Evolutionary conservation across 1,140 invertebrate genomes (phyloP).

Genomic region (Conus betulinus): DNA sequence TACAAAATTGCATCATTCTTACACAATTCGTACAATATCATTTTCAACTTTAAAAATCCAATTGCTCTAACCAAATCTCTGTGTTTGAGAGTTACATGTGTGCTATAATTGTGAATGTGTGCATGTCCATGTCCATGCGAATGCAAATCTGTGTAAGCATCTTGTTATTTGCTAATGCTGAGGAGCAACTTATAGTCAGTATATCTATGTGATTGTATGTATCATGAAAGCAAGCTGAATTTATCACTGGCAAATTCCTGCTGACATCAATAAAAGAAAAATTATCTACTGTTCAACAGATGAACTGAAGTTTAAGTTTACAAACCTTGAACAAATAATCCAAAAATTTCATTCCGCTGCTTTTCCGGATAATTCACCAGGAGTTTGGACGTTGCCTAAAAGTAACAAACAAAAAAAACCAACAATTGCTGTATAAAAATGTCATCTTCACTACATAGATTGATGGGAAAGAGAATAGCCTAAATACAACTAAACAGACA

Average conservation of each 20-base stretch:
- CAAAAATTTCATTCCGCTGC: conserved; percentile 69
- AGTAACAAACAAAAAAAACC: conserved; percentile 25
- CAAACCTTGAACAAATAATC: conserved; percentile 74
- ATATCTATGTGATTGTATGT: not conserved
- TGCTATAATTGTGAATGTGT: not conserved
- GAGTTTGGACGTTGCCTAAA: conserved; percentile 73
- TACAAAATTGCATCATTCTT: too few relatives aligned
- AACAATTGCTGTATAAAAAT: too few relatives aligned
- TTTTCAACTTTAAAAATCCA: too few relatives aligned
- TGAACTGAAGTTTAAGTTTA: not conserved
- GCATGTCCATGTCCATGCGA: not conserved
- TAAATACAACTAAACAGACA: too few relatives aligned
- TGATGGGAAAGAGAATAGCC: too few relatives aligned
- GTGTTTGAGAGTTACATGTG: too few relatives aligned
- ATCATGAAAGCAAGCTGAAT: too few relatives aligned
- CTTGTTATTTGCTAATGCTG: too few relatives aligned
- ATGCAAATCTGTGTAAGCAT: not conserved
- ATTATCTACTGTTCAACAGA: not conserved
- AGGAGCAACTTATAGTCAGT: too few relatives aligned
- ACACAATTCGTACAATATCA: too few relatives aligned
- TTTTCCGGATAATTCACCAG: conserved; percentile 70
- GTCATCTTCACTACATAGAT: too few relatives aligned
- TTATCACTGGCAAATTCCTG: not conserved
- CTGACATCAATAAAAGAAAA: not conserved
- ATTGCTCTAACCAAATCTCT: too few relatives aligned